These are phyloP conservation scores for Notarius lentiginosus DNA, from an alignment of 2,113 vertebrate species.

Conservation along the genomic window DNA sequence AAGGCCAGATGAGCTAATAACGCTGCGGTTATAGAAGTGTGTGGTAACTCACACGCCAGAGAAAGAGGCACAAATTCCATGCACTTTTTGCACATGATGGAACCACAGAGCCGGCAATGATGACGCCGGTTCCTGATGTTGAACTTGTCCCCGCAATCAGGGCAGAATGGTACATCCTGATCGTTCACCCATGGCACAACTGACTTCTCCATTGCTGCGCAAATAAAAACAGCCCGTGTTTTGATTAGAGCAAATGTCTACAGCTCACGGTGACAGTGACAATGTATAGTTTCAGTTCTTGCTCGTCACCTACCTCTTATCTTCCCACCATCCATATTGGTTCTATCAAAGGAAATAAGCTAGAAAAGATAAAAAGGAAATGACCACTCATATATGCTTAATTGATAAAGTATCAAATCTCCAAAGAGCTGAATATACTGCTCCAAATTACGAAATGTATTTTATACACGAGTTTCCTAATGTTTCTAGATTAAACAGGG, in stretches of 20 bases:
- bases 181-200: slow-evolving; percentile 96
- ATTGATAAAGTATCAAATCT: not conserved
- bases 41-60: slow-evolving; percentile 82
- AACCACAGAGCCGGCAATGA: slow-evolving; percentile 96
- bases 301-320: slow-evolving; percentile 83
- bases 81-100: slow-evolving; percentile 95
- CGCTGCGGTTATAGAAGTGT: not conserved
- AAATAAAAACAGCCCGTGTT: slow-evolving; percentile 6
- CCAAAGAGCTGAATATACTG: too few relatives aligned
- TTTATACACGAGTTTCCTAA: not conserved
- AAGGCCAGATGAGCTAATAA: not conserved
- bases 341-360: slow-evolving; percentile 94
- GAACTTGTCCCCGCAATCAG: slow-evolving; percentile 94
- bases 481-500: not conserved
- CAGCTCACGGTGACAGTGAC: not conserved
- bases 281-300: not conserved
- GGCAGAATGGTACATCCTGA: slow-evolving; percentile 95
- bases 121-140: slow-evolving; percentile 91
- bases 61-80: slow-evolving; percentile 87
- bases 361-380: slow-evolving; percentile 56
- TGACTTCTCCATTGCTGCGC: slow-evolving; percentile 88
- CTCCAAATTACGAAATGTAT: too few relatives aligned
- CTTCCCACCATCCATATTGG: slow-evolving; percentile 84
- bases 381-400: not conserved
- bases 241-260: not conserved